Percentiles rank a stretch among this genome's conserved stretches.
phyloP scores from a whole-genome alignment of 2,113 vertebrate genomes.

The Galeopterus variegatus region DNA sequence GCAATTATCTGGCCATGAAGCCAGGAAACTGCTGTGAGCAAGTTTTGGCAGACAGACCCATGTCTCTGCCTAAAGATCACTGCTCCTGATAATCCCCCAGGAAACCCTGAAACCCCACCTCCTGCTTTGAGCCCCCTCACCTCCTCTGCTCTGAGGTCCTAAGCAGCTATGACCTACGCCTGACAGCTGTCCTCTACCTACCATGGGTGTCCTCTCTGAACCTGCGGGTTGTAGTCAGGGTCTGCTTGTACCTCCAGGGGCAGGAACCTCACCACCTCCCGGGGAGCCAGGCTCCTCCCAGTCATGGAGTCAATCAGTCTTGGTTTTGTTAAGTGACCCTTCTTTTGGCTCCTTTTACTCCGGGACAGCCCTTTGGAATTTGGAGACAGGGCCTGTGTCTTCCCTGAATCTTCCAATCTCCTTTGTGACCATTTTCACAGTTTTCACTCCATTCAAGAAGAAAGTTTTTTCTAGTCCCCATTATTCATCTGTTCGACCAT shows the following conservation, averaged over 20 bases:
- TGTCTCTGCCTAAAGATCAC: constrained; percentile 74
- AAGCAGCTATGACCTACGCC: neutral
- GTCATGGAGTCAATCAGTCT: neutral
- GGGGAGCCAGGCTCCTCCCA: neutral
- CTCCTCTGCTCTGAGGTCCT: neutral
- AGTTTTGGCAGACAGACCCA: constrained; percentile 78
- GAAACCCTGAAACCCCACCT: neutral
- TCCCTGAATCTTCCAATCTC: neutral
- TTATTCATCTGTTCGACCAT: neutral
- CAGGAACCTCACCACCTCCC: neutral
- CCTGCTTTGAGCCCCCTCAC: neutral
- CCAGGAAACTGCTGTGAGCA: constrained; percentile 70
- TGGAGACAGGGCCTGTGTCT: neutral
- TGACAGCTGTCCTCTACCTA: neutral
- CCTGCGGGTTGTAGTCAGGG: neutral
- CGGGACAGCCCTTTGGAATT: neutral
- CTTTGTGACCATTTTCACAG: neutral
- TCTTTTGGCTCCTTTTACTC: neutral
- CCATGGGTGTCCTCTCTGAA: neutral
- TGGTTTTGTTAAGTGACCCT: neutral
- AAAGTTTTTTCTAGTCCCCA: neutral
- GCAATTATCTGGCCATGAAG: constrained; percentile 76
- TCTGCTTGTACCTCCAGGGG: neutral
- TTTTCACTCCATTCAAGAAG: neutral
- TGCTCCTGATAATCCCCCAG: constrained; percentile 69